Evolutionary conservation across 35 echinoderm and acorn worm genomes (phyloP).

Genomic region (Hemicentrotus pulcherrimus): DNA sequence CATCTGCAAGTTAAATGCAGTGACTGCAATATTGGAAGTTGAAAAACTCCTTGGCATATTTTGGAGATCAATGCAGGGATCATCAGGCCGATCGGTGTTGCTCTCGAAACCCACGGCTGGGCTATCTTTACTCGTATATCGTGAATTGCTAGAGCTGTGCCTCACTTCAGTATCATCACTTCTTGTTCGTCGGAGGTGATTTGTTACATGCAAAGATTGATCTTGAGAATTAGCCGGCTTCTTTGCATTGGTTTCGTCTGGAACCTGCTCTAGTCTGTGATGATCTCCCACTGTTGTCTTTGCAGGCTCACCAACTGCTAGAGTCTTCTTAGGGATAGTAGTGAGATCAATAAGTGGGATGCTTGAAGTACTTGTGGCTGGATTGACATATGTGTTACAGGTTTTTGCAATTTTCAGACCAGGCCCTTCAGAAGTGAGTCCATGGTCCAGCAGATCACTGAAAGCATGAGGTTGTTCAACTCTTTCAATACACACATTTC

Average conservation of each 20-base stretch:
- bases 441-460: neutral
- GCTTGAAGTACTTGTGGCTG: neutral
- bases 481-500: neutral
- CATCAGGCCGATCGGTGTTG: neutral
- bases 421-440: neutral
- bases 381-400: neutral
- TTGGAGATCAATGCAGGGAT: neutral
- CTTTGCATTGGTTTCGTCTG: neutral
- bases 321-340: neutral
- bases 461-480: neutral
- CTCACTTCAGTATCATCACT: neutral
- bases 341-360: neutral
- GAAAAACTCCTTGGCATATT: neutral
- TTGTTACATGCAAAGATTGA: neutral
- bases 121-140: neutral
- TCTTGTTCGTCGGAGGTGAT: neutral
- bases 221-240: neutral
- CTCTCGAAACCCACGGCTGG: neutral
- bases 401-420: neutral
- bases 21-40: neutral
- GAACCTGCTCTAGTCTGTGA: neutral
- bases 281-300: neutral
- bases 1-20: neutral
- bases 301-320: neutral
- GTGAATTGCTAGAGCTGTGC: neutral